Base-by-base conservation (phyloP, 2,113 vertebrate species). In the Lutjanus erythropterus region DNA sequence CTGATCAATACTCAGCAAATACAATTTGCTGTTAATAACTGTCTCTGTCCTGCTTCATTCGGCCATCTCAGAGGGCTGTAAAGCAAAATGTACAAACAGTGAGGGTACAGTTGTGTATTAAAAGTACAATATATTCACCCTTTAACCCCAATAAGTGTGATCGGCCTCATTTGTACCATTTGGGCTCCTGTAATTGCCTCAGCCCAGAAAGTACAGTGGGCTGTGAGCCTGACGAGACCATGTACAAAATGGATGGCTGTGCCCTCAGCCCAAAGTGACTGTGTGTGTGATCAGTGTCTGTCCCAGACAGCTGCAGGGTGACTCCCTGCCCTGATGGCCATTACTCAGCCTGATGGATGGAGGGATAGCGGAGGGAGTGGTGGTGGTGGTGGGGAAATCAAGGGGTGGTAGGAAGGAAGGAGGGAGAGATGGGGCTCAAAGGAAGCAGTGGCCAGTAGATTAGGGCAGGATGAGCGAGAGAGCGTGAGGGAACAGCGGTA, bases 321-420 rank as follows among this genome's bases (percentile, higher is more conserved):
- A 93, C 86, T 93, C 88, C 81, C 85, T 84, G 90, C 87, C 87
- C 89, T 80, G 84, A 87, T 71, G 82, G 88, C 87, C 86, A 94
- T 93, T 93, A 92, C 88, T 93, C 91, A 92, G 91, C 65, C 83
- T 93, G 93, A 93, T 92, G 89, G 90, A 92, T 92, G 86, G 88
- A 88, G 81, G 79, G 83, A 78, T 78, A 70, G 79, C 33, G 53
- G 52, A 75, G 70, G 78, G 76, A 83, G 61, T 68, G 86, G 83
- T 73, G 77, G 80, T 77, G 61, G 61, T n/a, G n/a, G n/a, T n/a
- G n/a, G 78, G 66, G 68, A 84, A 80, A 52, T 68, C n/a, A 74
- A 78, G 68, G 69, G 69, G 47, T 69, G 29, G 64, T 76, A 49
- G 56, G 65, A 86, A 80, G 61, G 72, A 75, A 75, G 46, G 71